These are phyloP conservation scores for Agonopterix arenella DNA, from an alignment of 2,888 invertebrate species.

Conservation along the genomic window DNA sequence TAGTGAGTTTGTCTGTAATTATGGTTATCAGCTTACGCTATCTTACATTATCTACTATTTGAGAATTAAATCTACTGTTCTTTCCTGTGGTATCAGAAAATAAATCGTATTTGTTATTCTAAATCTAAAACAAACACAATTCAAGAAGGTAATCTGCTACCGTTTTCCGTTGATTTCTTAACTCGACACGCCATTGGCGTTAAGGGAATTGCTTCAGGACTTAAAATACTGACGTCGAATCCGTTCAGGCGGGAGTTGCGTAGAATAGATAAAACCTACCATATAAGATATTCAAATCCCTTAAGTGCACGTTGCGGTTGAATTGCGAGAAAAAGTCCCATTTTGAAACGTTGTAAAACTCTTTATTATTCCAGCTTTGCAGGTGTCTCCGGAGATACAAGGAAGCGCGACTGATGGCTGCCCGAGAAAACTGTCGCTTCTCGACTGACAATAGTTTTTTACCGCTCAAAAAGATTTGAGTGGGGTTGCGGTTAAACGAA, in stretches of 20 bases:
- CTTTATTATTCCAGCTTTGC: slow-evolving; percentile 72
- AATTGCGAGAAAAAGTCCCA: slow-evolving; percentile 73
- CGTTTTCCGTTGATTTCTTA: slow-evolving; percentile 3
- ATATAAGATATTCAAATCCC: slow-evolving; percentile 76
- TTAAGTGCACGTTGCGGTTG: slow-evolving; percentile 75
- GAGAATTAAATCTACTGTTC: too few relatives aligned
- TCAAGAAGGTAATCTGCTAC: too few relatives aligned
- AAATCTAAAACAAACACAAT: neutral
- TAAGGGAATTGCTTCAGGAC: slow-evolving; percentile 50
- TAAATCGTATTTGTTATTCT: neutral
- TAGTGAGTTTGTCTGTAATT: too few relatives aligned
- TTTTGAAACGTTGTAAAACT: slow-evolving; percentile 72
- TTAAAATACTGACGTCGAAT: slow-evolving; percentile 51
- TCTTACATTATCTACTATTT: too few relatives aligned
- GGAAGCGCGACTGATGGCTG: slow-evolving; percentile 45
- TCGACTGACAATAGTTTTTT: slow-evolving; percentile 41
- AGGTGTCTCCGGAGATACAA: slow-evolving; percentile 67
- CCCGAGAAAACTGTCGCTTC: slow-evolving; percentile 27
- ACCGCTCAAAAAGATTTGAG: slow-evolving; percentile 5
- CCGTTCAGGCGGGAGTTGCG: slow-evolving; percentile 48
- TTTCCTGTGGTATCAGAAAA: too few relatives aligned
- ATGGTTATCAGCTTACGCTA: too few relatives aligned
- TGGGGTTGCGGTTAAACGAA: slow-evolving; percentile 18
- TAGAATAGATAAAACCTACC: slow-evolving; percentile 65
- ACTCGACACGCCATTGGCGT: slow-evolving; percentile 17